phyloP scores from a whole-genome alignment of 2,888 invertebrate genomes.

The Cantharis nigra region DNA sequence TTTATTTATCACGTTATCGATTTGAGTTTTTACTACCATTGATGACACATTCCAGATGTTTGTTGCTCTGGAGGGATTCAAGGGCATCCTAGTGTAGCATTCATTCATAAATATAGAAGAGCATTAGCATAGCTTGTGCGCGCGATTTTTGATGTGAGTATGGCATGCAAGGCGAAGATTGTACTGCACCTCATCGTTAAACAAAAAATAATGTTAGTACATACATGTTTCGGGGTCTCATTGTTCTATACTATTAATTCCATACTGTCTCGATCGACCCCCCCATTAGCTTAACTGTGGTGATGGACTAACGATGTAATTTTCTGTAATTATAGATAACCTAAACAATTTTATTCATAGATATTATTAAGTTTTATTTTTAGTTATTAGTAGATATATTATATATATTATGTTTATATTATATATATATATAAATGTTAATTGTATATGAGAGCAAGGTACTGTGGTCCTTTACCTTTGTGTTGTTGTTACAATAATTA shows the following conservation, averaged over 20 bases:
- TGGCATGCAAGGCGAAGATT: slow-evolving; percentile 28
- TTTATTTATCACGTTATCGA: slow-evolving; percentile 40
- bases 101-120: slow-evolving; percentile 11
- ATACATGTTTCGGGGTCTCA: slow-evolving; percentile 17
- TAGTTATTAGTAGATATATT: slow-evolving; percentile 43
- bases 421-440: slow-evolving; percentile 43
- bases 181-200: slow-evolving; percentile 37
- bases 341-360: slow-evolving; percentile 35
- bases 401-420: slow-evolving; percentile 43
- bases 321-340: slow-evolving; percentile 49
- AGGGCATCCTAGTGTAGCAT: slow-evolving; percentile 55
- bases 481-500: slow-evolving; percentile 46
- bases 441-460: slow-evolving; percentile 49
- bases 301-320: slow-evolving; percentile 56
- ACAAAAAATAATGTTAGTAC: slow-evolving; percentile 23
- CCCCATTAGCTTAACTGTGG: slow-evolving; percentile 53
- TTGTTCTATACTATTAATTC: slow-evolving; percentile 8
- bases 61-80: slow-evolving; percentile 56
- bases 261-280: slow-evolving; percentile 26
- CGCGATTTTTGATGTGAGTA: slow-evolving; percentile 19
- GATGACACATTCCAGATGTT: slow-evolving; percentile 56
- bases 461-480: slow-evolving; percentile 49
- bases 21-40: slow-evolving; percentile 41
- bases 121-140: slow-evolving; percentile 41
- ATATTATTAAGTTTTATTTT: slow-evolving; percentile 44